Percentiles rank a stretch among this genome's conserved stretches.
phyloP scores from a whole-genome alignment of 2,888 invertebrate species.

The Calliscelio sp. region DNA sequence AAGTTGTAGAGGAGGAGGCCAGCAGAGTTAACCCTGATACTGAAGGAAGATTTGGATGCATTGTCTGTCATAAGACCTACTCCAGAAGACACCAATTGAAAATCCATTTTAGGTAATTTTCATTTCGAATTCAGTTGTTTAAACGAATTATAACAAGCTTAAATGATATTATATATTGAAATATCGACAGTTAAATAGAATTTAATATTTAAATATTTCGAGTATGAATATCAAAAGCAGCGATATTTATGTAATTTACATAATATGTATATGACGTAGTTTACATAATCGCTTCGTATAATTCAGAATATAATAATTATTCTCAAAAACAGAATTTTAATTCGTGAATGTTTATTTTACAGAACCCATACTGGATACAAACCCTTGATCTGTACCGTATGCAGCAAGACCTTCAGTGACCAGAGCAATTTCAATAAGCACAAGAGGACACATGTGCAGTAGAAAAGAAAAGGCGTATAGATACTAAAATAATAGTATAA shows the following conservation, averaged over 20 bases:
- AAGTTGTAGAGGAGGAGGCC: constrained; percentile 36
- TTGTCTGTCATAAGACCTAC: constrained; percentile 17
- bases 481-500: too few species aligned
- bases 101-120: constrained; percentile 54
- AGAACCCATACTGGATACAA: constrained; percentile 30
- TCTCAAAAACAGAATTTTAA: background rate
- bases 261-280: too few species aligned
- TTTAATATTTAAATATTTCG: too few species aligned
- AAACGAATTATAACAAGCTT: too few species aligned
- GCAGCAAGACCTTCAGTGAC: constrained; percentile 15
- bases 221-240: too few species aligned
- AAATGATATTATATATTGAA: too few species aligned
- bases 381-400: background rate
- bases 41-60: constrained; percentile 16
- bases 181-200: too few species aligned
- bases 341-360: background rate
- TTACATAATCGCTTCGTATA: too few species aligned
- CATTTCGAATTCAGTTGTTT: too few species aligned
- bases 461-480: too few species aligned
- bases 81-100: constrained; percentile 42
- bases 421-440: constrained; percentile 32
- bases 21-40: constrained; percentile 20
- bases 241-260: too few species aligned
- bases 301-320: too few species aligned
- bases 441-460: constrained; percentile 18